Evolutionary conservation across 2,113 vertebrate species (phyloP), one percentile per base, ranked within the genome.

Genomic region (Notothenia rossii): DNA sequence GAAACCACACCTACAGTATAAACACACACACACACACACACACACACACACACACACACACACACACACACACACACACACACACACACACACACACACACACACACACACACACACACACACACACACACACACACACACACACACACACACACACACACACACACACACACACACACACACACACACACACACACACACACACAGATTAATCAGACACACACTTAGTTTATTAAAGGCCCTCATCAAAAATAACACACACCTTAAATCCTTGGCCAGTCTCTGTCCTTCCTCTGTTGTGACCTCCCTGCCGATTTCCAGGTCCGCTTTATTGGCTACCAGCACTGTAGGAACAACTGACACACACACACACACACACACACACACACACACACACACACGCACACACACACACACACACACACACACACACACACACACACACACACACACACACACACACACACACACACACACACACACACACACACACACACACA

Each of bases 281-380:
- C 25, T 78, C 81, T 91, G 84, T 74, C 91, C 91, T 78, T 93
- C 91, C 55, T 89, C 90, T 73, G 86, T 86, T 14, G 90, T 91
- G 86, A 91, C 90, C 77, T 91, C 84, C 54, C 91, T 84, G 46
- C 91, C 91, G 1, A 91, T 87, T 71, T 91, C 91, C 82, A 93
- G 33, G 72, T 93, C 91, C 2, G 84, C 74, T 63, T 91, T 93
- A 71, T 93, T 93, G 43, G 84, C 91, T 1, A 93, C 81, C 29
- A 93, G 79, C 62, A 93, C 83, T 25, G 83, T 48, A 6, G 91
- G 91, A 49, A 80, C 86, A 65, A 88, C 90, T 90, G 61, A 50
- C 36, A 66, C 77, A 77, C 40, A 75, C 33, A 58, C 46, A 77
- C 65, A 71, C 45, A 71, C 71, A 78, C 60, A 73, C 62, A 86